Evolutionary conservation across 2,888 invertebrate genomes (phyloP).

Genomic region (Plusia festucae): DNA sequence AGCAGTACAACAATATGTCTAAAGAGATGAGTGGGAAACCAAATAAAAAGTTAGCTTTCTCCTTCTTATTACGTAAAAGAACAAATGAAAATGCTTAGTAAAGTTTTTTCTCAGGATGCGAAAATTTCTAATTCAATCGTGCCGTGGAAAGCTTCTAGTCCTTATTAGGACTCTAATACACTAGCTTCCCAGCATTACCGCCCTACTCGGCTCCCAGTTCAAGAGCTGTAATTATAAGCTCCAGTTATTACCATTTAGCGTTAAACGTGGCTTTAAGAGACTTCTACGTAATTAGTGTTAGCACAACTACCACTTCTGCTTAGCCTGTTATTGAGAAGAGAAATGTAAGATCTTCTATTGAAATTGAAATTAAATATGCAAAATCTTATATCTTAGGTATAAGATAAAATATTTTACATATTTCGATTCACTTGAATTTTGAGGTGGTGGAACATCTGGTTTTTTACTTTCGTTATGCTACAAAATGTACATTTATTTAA

Average conservation of each 20-base stretch:
- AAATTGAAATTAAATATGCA: too few relatives aligned
- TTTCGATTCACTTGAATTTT: too few relatives aligned
- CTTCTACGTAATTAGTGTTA: constrained; percentile 5
- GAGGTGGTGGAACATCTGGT: too few relatives aligned
- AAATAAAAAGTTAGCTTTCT: neutral
- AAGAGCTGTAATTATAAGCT: constrained; percentile 19
- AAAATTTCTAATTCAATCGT: constrained; percentile 1
- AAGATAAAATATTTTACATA: too few relatives aligned
- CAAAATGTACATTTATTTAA: too few relatives aligned
- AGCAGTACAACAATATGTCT: too few relatives aligned
- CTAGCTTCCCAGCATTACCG: neutral
- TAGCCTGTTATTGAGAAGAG: neutral
- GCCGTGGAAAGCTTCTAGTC: neutral
- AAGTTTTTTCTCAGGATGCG: neutral
- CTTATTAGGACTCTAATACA: neutral
- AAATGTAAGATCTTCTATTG: neutral
- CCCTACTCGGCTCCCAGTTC: neutral
- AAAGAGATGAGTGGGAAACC: neutral
- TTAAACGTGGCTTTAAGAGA: constrained; percentile 1
- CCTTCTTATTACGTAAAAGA: neutral
- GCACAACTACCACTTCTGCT: neutral
- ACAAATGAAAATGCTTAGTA: neutral
- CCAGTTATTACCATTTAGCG: constrained; percentile 13
- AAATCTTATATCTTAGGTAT: too few relatives aligned
- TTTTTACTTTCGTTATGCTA: too few relatives aligned